These are phyloP conservation scores for Odontomachus brunneus DNA, from an alignment of 1,140 invertebrate species.

Conservation along the genomic window DNA sequence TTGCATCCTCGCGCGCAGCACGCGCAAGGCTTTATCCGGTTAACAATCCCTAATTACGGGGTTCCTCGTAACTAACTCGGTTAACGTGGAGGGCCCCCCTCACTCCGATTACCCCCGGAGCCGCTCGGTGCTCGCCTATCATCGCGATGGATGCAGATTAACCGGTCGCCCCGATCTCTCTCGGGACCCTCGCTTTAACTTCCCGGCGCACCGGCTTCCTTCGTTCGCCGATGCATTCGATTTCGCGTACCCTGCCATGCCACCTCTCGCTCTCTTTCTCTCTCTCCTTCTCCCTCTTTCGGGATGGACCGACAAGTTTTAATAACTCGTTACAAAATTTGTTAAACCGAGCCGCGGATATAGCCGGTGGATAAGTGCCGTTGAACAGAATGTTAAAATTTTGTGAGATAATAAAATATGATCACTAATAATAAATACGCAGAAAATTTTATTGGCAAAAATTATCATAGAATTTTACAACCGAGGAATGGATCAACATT, in stretches of 20 bases:
- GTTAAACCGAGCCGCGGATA: conserved; percentile 37
- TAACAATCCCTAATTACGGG: conserved; percentile 78
- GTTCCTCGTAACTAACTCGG: conserved; percentile 75
- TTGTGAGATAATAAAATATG: too few relatives aligned
- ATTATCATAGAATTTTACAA: too few relatives aligned
- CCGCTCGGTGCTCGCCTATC: conserved; percentile 67
- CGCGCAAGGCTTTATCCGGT: conserved; percentile 74
- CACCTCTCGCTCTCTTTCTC: too few relatives aligned
- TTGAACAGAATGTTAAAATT: too few relatives aligned
- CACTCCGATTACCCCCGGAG: conserved; percentile 37
- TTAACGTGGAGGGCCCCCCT: conserved; percentile 71
- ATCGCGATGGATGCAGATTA: conserved; percentile 78
- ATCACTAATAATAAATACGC: too few relatives aligned
- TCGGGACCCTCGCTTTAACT: conserved; percentile 50
- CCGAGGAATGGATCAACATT: too few relatives aligned
- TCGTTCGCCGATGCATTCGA: conserved; percentile 50
- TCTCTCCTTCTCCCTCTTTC: too few relatives aligned
- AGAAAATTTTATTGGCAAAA: too few relatives aligned
- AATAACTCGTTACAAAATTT: conserved; percentile 68
- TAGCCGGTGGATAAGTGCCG: too few relatives aligned
- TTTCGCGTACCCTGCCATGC: conserved; percentile 36
- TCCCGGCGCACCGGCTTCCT: conserved; percentile 52
- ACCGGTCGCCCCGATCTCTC: conserved; percentile 62
- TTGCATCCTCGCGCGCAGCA: conserved; percentile 65
- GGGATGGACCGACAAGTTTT: conserved; percentile 40